These are phyloP conservation scores for Aldrovandia affinis DNA, from an alignment of 2,797 vertebrate species.

Conservation along the genomic window DNA sequence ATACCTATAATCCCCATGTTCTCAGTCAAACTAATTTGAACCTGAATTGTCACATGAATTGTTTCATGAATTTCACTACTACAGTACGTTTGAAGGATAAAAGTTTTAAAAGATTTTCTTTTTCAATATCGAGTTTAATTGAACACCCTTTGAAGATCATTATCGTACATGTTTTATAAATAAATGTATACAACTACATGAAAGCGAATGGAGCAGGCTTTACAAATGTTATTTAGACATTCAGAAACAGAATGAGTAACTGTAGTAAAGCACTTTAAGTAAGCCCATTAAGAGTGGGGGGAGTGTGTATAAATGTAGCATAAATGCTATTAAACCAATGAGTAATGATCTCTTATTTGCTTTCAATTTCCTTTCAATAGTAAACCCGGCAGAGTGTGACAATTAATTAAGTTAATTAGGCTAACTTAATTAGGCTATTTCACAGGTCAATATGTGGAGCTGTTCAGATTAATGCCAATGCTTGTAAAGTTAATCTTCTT, in stretches of 20 bases:
- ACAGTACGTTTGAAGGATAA: no score
- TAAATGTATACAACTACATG: neutral
- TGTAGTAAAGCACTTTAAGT: constrained; percentile 10
- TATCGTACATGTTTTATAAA: neutral
- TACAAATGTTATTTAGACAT: constrained; percentile 8
- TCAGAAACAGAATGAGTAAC: constrained; percentile 7
- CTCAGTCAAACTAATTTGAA: neutral
- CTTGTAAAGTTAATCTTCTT: constrained; percentile 83
- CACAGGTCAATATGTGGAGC: constrained; percentile 81
- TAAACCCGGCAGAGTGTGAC: constrained; percentile 79
- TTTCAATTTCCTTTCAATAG: constrained; percentile 83
- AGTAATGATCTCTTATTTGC: constrained; percentile 82
- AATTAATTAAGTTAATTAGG: constrained; percentile 90
- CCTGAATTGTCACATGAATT: neutral
- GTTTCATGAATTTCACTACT: no score
- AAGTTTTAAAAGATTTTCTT: neutral
- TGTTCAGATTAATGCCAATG: constrained; percentile 79
- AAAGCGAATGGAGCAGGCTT: neutral
- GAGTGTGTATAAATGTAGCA: constrained; percentile 17
- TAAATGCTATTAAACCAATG: constrained; percentile 75
- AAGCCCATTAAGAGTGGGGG: constrained; percentile 9
- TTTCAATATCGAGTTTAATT: neutral
- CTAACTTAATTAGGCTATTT: constrained; percentile 87
- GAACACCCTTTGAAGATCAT: neutral
- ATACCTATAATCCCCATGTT: neutral